Evolutionary conservation across 2,797 vertebrate species (phyloP).

Genomic region (Peromyscus attwateri): DNA sequence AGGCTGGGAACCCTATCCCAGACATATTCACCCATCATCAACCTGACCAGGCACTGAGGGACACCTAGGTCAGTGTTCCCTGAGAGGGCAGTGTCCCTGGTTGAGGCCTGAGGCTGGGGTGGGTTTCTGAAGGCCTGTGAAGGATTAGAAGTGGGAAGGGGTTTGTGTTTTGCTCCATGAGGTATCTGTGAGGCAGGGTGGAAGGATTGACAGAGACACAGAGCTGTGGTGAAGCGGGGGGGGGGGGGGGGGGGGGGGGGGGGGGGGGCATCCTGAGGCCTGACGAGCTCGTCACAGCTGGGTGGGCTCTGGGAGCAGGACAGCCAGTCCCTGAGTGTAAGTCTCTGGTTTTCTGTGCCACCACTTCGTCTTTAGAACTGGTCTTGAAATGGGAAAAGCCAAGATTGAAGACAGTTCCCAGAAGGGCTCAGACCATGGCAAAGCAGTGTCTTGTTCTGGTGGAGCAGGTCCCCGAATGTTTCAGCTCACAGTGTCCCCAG

Average conservation of each 20-base stretch:
- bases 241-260: too few species aligned
- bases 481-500: neutral
- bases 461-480: neutral
- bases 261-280: neutral
- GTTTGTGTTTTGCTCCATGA: neutral
- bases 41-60: neutral
- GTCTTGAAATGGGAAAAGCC: neutral
- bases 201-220: neutral
- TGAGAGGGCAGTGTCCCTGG: neutral
- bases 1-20: neutral
- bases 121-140: neutral
- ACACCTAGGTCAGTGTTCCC: neutral
- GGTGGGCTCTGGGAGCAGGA: neutral
- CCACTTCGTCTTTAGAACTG: neutral
- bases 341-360: neutral
- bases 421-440: neutral
- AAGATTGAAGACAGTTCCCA: neutral
- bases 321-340: neutral
- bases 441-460: neutral
- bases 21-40: neutral
- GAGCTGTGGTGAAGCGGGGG: neutral
- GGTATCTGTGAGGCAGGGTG: neutral
- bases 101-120: neutral
- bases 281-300: too few species aligned
- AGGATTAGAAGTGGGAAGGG: neutral